Percentiles rank a stretch among this genome's conserved stretches.
phyloP scores from a whole-genome alignment of 2,888 invertebrate genomes.

The Halictus ligatus region DNA sequence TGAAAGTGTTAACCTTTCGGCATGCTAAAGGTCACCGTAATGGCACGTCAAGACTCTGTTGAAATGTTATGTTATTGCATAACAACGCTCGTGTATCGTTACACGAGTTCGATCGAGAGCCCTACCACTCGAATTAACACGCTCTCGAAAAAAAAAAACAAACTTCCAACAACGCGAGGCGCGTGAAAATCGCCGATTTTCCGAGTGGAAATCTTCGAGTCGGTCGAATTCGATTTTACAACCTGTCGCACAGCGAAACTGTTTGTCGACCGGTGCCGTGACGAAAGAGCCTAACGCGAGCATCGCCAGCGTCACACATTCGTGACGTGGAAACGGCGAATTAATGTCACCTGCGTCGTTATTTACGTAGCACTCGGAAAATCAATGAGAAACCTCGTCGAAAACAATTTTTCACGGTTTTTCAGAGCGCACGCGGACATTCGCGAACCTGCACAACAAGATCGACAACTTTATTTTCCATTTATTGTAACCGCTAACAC shows the following conservation, averaged over 20 bases:
- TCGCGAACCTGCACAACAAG: too few relatives aligned
- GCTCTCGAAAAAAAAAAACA: not conserved
- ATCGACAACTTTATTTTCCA: not conserved
- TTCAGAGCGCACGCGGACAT: too few relatives aligned
- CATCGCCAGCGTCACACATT: not conserved
- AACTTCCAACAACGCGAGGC: not conserved
- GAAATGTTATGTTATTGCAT: constrained; percentile 9
- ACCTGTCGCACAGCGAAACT: not conserved
- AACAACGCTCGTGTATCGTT: not conserved
- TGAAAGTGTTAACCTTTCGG: constrained; percentile 1
- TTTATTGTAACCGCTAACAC: not conserved
- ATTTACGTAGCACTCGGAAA: not conserved
- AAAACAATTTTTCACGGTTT: not conserved
- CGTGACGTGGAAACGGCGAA: not conserved
- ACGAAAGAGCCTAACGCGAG: not conserved
- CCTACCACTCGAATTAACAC: not conserved
- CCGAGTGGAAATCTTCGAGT: not conserved
- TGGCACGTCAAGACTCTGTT: constrained; percentile 10
- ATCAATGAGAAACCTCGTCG: not conserved
- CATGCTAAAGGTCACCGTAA: not conserved
- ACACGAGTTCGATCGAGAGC: not conserved
- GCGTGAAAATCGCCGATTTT: not conserved
- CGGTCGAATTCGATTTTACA: not conserved
- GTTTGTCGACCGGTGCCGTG: not conserved
- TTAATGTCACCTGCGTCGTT: not conserved